Conservation (phyloP, 2,797 vertebrate genomes). For the Neosilurus mollespiculum region DNA sequence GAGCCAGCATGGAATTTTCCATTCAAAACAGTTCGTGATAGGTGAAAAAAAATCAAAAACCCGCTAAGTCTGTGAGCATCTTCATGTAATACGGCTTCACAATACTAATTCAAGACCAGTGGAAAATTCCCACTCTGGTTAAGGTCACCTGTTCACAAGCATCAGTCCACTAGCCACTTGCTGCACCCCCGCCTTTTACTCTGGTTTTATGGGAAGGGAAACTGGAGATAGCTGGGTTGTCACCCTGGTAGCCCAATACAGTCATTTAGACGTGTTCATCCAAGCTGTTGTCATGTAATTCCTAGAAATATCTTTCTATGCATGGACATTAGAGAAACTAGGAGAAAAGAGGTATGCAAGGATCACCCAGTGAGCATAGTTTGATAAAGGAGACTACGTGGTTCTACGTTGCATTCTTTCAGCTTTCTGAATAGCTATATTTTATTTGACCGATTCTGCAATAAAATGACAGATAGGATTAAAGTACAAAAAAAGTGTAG, state of each 20-base stretch:
- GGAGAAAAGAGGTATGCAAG: constrained; percentile 9
- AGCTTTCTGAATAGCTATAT: neutral
- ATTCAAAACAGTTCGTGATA: constrained; percentile 67
- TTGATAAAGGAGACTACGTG: constrained; percentile 5
- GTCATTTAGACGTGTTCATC: constrained; percentile 63
- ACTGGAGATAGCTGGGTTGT: constrained; percentile 76
- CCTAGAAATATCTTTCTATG: constrained; percentile 60
- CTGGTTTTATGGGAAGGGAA: constrained; percentile 72
- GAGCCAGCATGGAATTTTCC: constrained; percentile 76
- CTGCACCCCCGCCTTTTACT: constrained; percentile 59
- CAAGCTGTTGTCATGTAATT: constrained; percentile 62
- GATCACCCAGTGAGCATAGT: neutral
- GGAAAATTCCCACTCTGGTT: constrained; percentile 77
- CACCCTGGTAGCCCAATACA: constrained; percentile 64
- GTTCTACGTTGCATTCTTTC: neutral
- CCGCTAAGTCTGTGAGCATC: constrained; percentile 65
- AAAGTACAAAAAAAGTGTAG: neutral
- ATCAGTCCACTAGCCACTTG: constrained; percentile 66
- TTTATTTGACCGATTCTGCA: neutral
- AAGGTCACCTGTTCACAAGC: constrained; percentile 58
- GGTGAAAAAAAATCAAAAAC: constrained; percentile 56
- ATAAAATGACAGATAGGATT: neutral
- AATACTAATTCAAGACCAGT: constrained; percentile 65
- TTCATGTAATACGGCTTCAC: constrained; percentile 70
- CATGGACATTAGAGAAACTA: neutral